Evolutionary conservation across 2,113 vertebrate genomes (phyloP), one percentile per base, ranked within the genome.

Genomic region (Cyprinodon variegatus): DNA sequence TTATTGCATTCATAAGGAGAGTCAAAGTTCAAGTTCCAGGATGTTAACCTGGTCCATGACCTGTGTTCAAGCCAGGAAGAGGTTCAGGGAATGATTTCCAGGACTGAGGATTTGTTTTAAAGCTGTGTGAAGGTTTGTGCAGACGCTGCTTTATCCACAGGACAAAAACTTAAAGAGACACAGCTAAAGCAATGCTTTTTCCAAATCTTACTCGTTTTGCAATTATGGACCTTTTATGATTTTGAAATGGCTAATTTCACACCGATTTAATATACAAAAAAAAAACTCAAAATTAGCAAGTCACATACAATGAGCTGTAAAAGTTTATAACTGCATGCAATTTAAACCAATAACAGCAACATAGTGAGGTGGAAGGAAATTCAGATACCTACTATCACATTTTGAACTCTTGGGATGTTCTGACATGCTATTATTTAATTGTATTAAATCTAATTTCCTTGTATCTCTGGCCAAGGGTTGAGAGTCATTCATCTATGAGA

Each of bases 1-100:
- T 29, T 29, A 29, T 29, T 29, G 29, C 29, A 37, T 14, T 37
- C 15, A 10, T 62, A 0, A 5, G 29, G 38, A 38, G 37, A 53
- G 57, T 62, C 70, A 80, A 82, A 76, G 68, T 43, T 77, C 59
- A 73, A 50, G 17, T 67, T 10, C 78, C 79, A 63, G 83, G 83
- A 84, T 81, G 85, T 29, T 69, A 69, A 80, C 73, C 68, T 67
- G 13, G 36, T 50, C 68, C 72, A 2, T 79, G 83, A 29, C 68
- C 78, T 79, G 61, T 40, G 45, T 61, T 76, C 38, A 60, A 79
- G 45, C 53, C 72, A 62, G 83, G 83, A 81, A 76, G 53, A 40
- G 74, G 77, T 86, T 74, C 60, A 86, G 78, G 73, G 79, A 70
- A 40, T 69, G 63, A 53, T 71, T 74, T 57, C 29, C 68, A 78